Evolutionary conservation across 2,888 invertebrate species (phyloP).

Genomic region (Agrochola circellaris): DNA sequence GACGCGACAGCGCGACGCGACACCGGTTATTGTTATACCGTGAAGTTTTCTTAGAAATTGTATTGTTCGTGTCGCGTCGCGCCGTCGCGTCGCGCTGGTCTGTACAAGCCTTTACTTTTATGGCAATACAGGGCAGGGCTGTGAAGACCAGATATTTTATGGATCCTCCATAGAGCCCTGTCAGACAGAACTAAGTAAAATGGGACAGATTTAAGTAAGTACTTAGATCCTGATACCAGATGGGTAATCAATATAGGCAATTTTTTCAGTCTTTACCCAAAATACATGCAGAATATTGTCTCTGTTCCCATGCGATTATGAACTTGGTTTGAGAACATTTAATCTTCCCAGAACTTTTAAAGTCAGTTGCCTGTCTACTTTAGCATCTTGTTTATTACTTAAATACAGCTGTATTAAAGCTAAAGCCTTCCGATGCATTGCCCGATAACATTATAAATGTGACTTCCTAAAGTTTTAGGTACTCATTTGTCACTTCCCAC

Average conservation of each 20-base stretch:
- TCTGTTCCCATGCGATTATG: no score
- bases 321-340: neutral
- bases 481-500: constrained; percentile 38
- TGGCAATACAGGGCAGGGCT: neutral
- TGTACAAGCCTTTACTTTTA: no score
- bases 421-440: neutral
- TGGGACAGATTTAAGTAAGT: no score
- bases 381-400: no score
- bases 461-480: neutral
- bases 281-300: neutral
- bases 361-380: neutral
- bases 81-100: no score
- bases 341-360: neutral
- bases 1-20: no score
- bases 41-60: no score
- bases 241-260: neutral
- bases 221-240: neutral
- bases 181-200: neutral
- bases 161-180: no score
- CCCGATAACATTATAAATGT: constrained; percentile 7
- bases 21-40: no score
- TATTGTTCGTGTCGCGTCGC: no score
- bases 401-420: neutral
- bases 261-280: neutral
- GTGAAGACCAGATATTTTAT: no score